phyloP scores from a whole-genome alignment of 2,113 vertebrate species.

The Phylloscopus trochilus region DNA sequence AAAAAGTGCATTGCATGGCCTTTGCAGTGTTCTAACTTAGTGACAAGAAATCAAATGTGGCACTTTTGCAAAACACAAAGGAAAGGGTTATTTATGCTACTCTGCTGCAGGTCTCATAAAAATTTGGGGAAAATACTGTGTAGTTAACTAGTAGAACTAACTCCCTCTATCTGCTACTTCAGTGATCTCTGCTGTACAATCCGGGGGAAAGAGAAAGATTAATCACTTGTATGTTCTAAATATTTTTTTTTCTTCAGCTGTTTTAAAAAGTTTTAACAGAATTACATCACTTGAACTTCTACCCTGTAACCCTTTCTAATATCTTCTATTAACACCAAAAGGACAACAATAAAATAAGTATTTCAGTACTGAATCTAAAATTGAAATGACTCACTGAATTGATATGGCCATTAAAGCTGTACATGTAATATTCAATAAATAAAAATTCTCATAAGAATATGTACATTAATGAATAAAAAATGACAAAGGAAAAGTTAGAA shows the following conservation, averaged over 20 bases:
- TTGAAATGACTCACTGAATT: background rate
- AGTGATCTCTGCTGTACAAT: background rate
- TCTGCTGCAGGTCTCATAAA: background rate
- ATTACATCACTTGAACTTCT: background rate
- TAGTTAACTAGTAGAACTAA: background rate
- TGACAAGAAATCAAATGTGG: background rate
- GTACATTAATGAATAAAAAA: background rate
- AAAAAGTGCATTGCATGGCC: background rate
- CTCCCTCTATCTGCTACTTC: accelerated
- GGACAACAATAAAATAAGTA: background rate
- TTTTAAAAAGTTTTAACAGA: background rate
- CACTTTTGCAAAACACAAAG: background rate
- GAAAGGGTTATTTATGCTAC: background rate
- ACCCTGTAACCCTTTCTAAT: background rate
- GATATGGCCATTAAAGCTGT: background rate
- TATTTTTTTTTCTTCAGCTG: background rate
- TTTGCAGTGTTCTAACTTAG: background rate
- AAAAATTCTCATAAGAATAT: background rate
- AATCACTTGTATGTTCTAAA: background rate
- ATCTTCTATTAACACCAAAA: background rate
- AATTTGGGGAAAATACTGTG: background rate
- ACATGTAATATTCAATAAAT: background rate
- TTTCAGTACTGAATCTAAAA: background rate
- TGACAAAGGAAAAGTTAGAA: background rate
- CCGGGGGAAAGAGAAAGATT: background rate